Base-by-base conservation (phyloP, 1,140 invertebrate genomes). In the Conus ventricosus region DNA sequence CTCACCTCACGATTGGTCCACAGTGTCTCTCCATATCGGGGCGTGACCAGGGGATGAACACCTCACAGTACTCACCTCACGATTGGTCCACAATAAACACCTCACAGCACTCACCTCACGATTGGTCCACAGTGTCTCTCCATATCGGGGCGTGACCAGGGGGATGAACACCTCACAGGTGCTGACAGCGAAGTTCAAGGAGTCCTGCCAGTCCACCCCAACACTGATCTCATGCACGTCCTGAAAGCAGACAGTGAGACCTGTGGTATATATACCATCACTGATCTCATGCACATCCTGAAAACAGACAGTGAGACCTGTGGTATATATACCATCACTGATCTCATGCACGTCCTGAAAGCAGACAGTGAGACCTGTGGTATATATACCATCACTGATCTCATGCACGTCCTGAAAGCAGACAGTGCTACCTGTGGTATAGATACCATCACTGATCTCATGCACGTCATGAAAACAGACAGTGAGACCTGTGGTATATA, bases 101-200 rank as follows among this genome's bases (percentile, higher is more conserved):
- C 39, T 39, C 39, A 39, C 39, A 23, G 78, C 8, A 89, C 88
- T 82, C 89, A 95, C 95, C 94, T 96, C 95, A 90, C 95, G 93
- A 84, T 96, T 96, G 7, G 95, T 96, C 95, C 95, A 96, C 88
- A 95, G 95, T 63, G 95, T 96, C 87, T 95, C 94, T 39, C 95
- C 95, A 91, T 96, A 96, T 57, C 92, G 91, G 13, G 93, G 93
- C 51, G 95, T 96, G 13, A 96, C 94, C 3, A 96, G 91, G 15
- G 95, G 95, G 83, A 96, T 93, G 92, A 96, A 96, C n/a, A 95
- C 92, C 84, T 94, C 92, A 92, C 95, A 95, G 84, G 94, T 93
- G 78, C 93, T 95, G 82, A 96, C 95, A 75, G 95, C 95, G 91
- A 94, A 91, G 89, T 96, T 96, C 55, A 96, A 90, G 11, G 95